Evolutionary conservation across 2,888 invertebrate species (phyloP).

Genomic region (Sinodicranocentrus sp.): DNA sequence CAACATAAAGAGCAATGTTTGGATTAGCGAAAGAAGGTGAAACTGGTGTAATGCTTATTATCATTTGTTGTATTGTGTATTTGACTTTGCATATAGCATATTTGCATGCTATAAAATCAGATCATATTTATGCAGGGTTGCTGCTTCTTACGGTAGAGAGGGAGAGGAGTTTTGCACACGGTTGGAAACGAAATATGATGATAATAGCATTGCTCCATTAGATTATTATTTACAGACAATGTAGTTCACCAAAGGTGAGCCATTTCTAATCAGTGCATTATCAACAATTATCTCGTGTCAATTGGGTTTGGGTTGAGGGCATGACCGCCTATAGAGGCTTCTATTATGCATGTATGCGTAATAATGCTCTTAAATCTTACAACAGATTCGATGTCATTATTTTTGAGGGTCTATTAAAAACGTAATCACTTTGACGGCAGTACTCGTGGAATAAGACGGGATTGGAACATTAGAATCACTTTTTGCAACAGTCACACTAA

Average conservation of each 20-base stretch:
- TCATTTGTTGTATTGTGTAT: conserved; percentile 15
- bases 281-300: conserved; percentile 53
- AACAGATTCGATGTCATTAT: neutral
- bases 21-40: conserved; percentile 50
- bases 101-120: conserved; percentile 40
- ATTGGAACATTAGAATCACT: neutral
- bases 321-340: conserved; percentile 33
- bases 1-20: neutral
- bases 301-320: conserved; percentile 50
- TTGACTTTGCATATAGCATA: conserved; percentile 53
- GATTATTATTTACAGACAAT: conserved; percentile 38
- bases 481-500: neutral
- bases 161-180: too few relatives aligned
- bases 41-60: conserved; percentile 57
- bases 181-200: too few relatives aligned
- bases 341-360: neutral
- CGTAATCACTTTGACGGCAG: conserved; percentile 12
- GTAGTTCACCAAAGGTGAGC: conserved; percentile 62
- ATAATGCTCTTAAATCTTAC: neutral
- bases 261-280: conserved; percentile 54
- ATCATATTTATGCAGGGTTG: too few relatives aligned
- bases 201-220: too few relatives aligned
- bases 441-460: conserved; percentile 18
- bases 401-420: conserved; percentile 1
- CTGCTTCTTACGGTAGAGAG: too few relatives aligned